phyloP scores from a whole-genome alignment of 2,888 invertebrate genomes.

The Maniola hyperantus region DNA sequence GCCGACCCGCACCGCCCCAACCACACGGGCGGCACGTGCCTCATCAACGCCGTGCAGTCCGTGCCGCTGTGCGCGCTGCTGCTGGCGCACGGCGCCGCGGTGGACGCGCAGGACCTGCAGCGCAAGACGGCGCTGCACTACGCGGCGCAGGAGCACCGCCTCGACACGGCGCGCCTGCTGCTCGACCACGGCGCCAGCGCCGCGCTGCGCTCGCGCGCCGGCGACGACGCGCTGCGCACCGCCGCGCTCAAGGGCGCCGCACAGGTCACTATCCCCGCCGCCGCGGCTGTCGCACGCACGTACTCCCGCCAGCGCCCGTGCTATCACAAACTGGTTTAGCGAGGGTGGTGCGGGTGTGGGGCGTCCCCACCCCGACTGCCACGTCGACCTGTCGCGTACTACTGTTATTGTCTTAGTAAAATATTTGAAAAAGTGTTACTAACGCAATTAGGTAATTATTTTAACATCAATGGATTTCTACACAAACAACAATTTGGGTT shows the following conservation, averaged over 20 bases:
- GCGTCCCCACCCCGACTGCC: too few relatives aligned
- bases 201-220: conserved; percentile 88
- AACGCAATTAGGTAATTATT: too few relatives aligned
- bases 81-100: conserved; percentile 91
- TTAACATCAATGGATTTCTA: too few relatives aligned
- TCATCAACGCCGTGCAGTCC: conserved; percentile 96
- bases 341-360: too few relatives aligned
- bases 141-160: conserved; percentile 92
- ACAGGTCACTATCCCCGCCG: too few relatives aligned
- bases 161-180: conserved; percentile 92
- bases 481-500: too few relatives aligned
- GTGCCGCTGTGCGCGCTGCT: conserved; percentile 90
- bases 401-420: too few relatives aligned
- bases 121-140: conserved; percentile 96
- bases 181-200: conserved; percentile 92
- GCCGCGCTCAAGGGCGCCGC: conserved; percentile 89
- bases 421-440: too few relatives aligned
- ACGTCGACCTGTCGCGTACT: too few relatives aligned
- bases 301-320: too few relatives aligned
- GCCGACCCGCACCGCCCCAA: conserved; percentile 93
- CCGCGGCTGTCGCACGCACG: too few relatives aligned
- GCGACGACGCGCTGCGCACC: conserved; percentile 94
- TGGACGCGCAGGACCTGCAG: conserved; percentile 94
- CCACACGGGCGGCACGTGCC: conserved; percentile 95
- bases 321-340: too few relatives aligned